Percentiles rank a stretch among this genome's conserved stretches.
phyloP scores from a whole-genome alignment of 2,888 invertebrate species.

The Panopea generosa region DNA sequence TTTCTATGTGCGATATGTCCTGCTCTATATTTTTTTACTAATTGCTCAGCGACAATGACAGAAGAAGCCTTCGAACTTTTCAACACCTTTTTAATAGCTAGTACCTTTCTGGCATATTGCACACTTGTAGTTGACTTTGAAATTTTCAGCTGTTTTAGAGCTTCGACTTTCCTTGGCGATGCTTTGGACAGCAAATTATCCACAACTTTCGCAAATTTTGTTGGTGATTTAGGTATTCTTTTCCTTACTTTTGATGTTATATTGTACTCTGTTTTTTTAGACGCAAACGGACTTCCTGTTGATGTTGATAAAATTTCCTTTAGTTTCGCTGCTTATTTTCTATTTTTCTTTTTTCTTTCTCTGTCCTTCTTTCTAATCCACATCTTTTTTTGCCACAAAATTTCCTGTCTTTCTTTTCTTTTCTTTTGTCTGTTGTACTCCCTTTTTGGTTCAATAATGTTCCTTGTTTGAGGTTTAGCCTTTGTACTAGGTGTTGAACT shows the following conservation, averaged over 20 bases:
- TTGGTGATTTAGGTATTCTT: constrained; percentile 28
- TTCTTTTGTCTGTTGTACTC: constrained; percentile 45
- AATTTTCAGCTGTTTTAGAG: not conserved
- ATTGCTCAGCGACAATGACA: no score
- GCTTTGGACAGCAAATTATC: not conserved
- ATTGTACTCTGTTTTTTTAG: constrained; percentile 31
- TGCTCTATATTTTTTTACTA: no score
- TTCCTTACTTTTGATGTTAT: constrained; percentile 23
- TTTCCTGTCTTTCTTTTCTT: constrained; percentile 20
- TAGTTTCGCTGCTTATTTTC: no score
- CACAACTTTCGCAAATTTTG: constrained; percentile 40
- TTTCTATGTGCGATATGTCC: constrained; percentile 4
- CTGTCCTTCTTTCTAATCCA: constrained; percentile 47
- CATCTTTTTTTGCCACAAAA: constrained; percentile 43
- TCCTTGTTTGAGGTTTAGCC: constrained; percentile 18
- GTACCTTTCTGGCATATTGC: no score
- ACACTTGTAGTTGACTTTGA: not conserved
- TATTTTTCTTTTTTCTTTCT: constrained; percentile 39
- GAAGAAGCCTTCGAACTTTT: no score
- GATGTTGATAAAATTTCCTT: not conserved
- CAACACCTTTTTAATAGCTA: no score
- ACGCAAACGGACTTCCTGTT: constrained; percentile 1
- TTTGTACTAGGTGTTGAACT: constrained; percentile 9
- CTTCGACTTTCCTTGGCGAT: constrained; percentile 5
- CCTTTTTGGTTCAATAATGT: constrained; percentile 30